phyloP scores from a whole-genome alignment of 2,888 invertebrate genomes.

The Myopa testacea region DNA sequence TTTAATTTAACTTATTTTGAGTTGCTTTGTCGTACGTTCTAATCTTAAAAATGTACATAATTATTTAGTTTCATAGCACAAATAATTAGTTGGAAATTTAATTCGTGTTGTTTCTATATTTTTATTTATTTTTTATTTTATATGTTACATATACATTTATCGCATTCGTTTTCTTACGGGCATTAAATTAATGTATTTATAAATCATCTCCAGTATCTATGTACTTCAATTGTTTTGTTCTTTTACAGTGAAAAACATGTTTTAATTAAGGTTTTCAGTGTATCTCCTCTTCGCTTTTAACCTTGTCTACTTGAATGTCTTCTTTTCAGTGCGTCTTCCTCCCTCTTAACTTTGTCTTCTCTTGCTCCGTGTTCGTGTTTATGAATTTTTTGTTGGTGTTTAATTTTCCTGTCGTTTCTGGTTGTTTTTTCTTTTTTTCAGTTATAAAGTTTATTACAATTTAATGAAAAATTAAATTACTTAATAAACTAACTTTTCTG shows the following conservation, averaged over 20 bases:
- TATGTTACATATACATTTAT: conserved; percentile 65
- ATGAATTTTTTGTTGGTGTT: conserved; percentile 47
- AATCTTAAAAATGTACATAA: too few relatives aligned
- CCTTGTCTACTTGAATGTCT: conserved; percentile 46
- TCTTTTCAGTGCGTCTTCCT: conserved; percentile 5
- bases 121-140: conserved; percentile 60
- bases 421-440: conserved; percentile 37
- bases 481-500: conserved; percentile 35
- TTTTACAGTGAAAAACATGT: conserved; percentile 45
- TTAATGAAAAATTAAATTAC: conserved; percentile 41
- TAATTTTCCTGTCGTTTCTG: conserved; percentile 36
- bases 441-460: conserved; percentile 46
- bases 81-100: conserved; percentile 6
- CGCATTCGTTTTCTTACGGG: conserved; percentile 55
- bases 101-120: conserved; percentile 41
- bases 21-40: too few relatives aligned
- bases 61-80: too few relatives aligned
- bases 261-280: conserved; percentile 41
- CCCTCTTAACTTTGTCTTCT: conserved; percentile 38
- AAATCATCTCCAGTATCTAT: conserved; percentile 45
- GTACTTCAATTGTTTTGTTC: conserved; percentile 43
- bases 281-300: conserved; percentile 42
- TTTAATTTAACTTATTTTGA: too few relatives aligned
- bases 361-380: conserved; percentile 42
- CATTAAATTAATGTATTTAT: conserved; percentile 42